phyloP scores from a whole-genome alignment of 2,888 invertebrate species.

The Merodon equestris region DNA sequence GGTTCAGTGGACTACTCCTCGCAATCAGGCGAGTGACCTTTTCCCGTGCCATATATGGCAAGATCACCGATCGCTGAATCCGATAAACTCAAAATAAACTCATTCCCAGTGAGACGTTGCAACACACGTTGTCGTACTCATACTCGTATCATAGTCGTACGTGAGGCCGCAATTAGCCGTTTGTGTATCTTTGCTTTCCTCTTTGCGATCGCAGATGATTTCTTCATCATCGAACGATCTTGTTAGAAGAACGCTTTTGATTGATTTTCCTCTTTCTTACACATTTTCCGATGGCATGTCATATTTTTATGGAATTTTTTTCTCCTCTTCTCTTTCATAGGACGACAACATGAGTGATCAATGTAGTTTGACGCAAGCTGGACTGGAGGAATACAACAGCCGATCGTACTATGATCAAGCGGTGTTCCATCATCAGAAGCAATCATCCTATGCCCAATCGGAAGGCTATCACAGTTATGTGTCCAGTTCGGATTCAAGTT shows the following conservation, averaged over 20 bases:
- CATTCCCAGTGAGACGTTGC: slow-evolving; percentile 57
- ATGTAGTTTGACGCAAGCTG: slow-evolving; percentile 82
- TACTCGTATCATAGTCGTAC: too few relatives aligned
- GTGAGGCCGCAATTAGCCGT: slow-evolving; percentile 62
- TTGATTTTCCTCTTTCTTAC: slow-evolving; percentile 28
- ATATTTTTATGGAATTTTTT: slow-evolving; percentile 37
- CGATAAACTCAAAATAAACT: slow-evolving; percentile 15
- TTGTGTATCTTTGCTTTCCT: too few relatives aligned
- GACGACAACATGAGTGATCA: slow-evolving; percentile 77
- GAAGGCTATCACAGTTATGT: slow-evolving; percentile 91
- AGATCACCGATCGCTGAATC: slow-evolving; percentile 47
- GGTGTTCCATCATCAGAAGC: slow-evolving; percentile 84
- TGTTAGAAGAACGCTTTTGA: slow-evolving; percentile 45
- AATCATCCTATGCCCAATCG: slow-evolving; percentile 88
- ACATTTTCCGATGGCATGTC: slow-evolving; percentile 31
- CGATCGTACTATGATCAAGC: slow-evolving; percentile 82
- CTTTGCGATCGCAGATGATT: slow-evolving; percentile 38
- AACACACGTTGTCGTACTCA: slow-evolving; percentile 26
- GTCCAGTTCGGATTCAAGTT: slow-evolving; percentile 87
- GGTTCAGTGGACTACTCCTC: slow-evolving; percentile 22
- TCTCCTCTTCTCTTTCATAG: slow-evolving; percentile 70
- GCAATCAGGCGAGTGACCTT: slow-evolving; percentile 46
- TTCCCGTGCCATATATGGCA: slow-evolving; percentile 36
- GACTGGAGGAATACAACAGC: slow-evolving; percentile 86
- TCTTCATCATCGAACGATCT: slow-evolving; percentile 56